These are phyloP conservation scores for Rhinopithecus roxellana DNA, from an alignment of 2,113 vertebrate species.

Conservation along the genomic window DNA sequence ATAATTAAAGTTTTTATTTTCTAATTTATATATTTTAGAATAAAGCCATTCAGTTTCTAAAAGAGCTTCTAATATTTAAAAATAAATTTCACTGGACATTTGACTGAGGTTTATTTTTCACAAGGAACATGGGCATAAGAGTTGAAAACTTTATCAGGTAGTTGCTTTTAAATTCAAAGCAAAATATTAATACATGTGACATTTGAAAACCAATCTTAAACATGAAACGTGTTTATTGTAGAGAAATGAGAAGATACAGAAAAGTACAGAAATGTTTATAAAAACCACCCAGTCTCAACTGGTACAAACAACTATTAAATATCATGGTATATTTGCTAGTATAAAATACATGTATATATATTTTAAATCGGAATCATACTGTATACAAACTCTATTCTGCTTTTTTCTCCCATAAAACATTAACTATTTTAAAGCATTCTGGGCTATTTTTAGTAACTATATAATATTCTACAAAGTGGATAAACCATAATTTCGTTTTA, in stretches of 20 bases:
- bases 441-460: conserved; percentile 3
- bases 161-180: conserved; percentile 41
- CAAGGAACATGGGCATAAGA: neutral
- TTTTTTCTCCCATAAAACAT: neutral
- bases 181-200: neutral
- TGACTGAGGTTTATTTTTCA: neutral
- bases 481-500: neutral
- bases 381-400: neutral
- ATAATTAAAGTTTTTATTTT: neutral
- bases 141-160: neutral
- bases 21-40: conserved; percentile 10
- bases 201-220: conserved; percentile 24
- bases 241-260: neutral
- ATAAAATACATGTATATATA: neutral
- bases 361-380: neutral
- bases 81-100: conserved; percentile 1
- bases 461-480: neutral
- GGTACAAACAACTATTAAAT: neutral
- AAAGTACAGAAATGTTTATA: neutral
- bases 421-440: neutral
- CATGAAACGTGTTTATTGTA: neutral
- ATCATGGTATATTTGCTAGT: neutral
- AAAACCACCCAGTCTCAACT: neutral
- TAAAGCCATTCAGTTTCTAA: neutral
- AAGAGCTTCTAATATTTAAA: neutral